Percentiles rank a stretch among this genome's conserved stretches.
These are phyloP conservation scores for Myanophis thanlyinensis DNA, from an alignment of 2,113 vertebrate species.

Conservation along the genomic window DNA sequence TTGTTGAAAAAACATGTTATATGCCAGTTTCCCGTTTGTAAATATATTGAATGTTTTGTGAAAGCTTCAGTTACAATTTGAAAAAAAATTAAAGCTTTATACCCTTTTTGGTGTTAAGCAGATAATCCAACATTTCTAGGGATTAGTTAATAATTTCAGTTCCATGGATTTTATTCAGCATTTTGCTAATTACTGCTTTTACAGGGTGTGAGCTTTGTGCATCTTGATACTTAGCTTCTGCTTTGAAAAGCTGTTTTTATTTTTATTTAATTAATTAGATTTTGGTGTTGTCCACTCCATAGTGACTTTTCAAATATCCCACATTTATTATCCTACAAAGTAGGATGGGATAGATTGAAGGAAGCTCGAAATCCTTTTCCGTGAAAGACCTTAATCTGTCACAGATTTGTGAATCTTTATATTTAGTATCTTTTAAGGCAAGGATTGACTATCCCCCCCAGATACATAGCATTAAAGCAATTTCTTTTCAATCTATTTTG, in stretches of 20 bases:
- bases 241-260: neutral
- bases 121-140: constrained; percentile 8
- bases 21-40: neutral
- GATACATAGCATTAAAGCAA: neutral
- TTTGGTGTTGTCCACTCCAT: neutral
- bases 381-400: neutral
- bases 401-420: neutral
- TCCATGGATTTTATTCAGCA: neutral
- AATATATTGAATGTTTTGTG: neutral
- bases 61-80: neutral
- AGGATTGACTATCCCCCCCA: neutral
- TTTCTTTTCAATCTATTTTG: neutral
- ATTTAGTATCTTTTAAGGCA: neutral
- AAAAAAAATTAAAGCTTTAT: neutral
- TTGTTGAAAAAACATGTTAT: neutral
- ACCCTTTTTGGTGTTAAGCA: neutral
- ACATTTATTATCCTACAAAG: neutral
- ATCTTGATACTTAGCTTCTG: neutral
- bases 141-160: constrained; percentile 19
- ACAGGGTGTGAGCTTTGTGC: neutral
- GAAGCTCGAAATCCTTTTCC: neutral
- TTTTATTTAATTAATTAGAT: neutral
- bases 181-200: constrained; percentile 7
- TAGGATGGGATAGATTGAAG: neutral
- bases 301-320: neutral